A percentile compares a stretch with the other conserved stretches of the same genome.
Evolutionary conservation across 2,888 invertebrate species (phyloP).

Genomic region (Archips xylosteana): DNA sequence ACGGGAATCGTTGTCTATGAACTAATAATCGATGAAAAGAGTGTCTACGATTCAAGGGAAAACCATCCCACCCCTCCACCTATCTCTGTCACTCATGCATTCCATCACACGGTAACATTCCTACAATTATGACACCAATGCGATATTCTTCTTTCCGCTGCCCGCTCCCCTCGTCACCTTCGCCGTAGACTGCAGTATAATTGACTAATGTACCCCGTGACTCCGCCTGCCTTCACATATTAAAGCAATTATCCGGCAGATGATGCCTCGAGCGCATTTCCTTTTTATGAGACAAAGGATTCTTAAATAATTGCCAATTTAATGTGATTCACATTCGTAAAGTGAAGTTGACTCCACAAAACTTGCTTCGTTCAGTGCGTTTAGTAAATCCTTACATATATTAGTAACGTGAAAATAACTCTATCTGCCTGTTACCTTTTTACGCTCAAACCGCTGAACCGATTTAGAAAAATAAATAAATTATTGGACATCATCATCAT

Average conservation of each 20-base stretch:
- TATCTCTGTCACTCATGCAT: no score
- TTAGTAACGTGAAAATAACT: no score
- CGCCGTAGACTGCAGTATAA: neutral
- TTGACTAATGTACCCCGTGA: constrained; percentile 5
- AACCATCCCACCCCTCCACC: no score
- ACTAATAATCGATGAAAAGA: no score
- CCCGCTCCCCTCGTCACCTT: neutral
- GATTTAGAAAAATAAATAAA: no score
- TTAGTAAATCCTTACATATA: no score
- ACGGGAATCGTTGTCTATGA: no score
- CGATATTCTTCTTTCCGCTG: neutral
- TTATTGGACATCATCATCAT: no score
- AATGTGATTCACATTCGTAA: neutral
- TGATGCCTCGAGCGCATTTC: constrained; percentile 3
- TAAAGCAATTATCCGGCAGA: constrained; percentile 8
- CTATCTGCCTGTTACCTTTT: no score
- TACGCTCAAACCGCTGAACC: no score
- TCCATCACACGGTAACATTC: no score
- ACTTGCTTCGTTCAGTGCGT: neutral
- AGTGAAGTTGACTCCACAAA: neutral
- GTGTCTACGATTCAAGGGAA: no score
- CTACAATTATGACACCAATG: neutral
- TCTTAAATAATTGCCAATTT: constrained; percentile 7
- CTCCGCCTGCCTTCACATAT: neutral
- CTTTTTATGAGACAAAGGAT: constrained; percentile 5